Base-by-base conservation (phyloP, 2,113 vertebrate genomes). In the Larimichthys polyactis region DNA sequence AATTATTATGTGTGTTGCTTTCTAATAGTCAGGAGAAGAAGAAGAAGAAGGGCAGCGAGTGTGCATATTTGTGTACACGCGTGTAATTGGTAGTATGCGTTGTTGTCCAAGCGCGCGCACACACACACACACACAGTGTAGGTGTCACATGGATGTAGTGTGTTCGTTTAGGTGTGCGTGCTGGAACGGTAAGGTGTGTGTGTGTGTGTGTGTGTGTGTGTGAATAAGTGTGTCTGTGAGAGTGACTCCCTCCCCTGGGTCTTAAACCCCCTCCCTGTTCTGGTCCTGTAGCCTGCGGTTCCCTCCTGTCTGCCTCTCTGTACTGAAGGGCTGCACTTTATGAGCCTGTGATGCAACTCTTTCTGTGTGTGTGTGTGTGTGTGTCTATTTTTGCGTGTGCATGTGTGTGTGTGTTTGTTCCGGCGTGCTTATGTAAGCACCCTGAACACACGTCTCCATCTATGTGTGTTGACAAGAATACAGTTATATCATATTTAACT, bases 401-500 rank as follows among this genome's bases (percentile, higher is more conserved):
- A 44, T 24, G 27, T 27, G 27, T 82, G 83, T 86, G 79, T 89
- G 81, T 87, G 88, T 92, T 90, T 93, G 91, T 93, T 91, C 90
- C 70, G 83, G 90, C 66, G 51, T 77, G 83, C 91, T 95, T 95
- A 93, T 93, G 87, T 94, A 95, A 95, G 92, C 77, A 73, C 88
- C 85, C 66, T 74, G 78, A 85, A 90, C 87, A 87, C 85, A 74
- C 75, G 65, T 89, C 82, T 93, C 71, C 67, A 54, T 91, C 86
- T 82, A 69, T 87, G 88, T 89, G 81, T 87, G 87, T 89, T 90
- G 91, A 92, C 86, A 84, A 89, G 90, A 91, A 92, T 89, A 90
- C 79, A 91, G 91, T 92, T 93, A 91, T 89, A 92, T 93, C 89
- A 93, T 90, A 85, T 90, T 89, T 92, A 92, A 80, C 92, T 92